These are phyloP conservation scores for Gouania willdenowi DNA, from an alignment of 2,797 vertebrate genomes.

Conservation along the genomic window DNA sequence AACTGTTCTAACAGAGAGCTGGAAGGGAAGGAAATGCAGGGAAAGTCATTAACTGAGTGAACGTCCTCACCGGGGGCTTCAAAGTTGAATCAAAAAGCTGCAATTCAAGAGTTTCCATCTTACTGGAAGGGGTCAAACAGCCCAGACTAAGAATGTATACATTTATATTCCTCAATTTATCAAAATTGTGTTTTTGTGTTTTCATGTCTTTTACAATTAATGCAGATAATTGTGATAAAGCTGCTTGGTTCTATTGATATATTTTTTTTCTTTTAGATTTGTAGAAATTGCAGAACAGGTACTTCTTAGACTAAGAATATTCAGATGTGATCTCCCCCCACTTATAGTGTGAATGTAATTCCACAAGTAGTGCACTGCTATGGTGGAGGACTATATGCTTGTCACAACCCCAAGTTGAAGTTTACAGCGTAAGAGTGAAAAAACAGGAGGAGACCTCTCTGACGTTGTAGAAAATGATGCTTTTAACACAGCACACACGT, in stretches of 20 bases:
- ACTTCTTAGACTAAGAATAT: too few relatives aligned
- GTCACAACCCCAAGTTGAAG: conserved; percentile 47
- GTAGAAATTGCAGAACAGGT: too few relatives aligned
- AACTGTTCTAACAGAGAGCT: conserved; percentile 24
- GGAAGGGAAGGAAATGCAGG: conserved; percentile 35
- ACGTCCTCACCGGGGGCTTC: too few relatives aligned
- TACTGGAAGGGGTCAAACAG: too few relatives aligned
- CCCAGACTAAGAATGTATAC: too few relatives aligned
- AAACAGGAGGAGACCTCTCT: conserved; percentile 17
- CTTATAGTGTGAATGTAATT: too few relatives aligned
- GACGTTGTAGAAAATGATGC: conserved; percentile 11
- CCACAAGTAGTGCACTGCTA: conserved; percentile 5
- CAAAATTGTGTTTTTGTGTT: too few relatives aligned
- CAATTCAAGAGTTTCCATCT: too few relatives aligned
- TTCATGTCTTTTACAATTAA: conserved; percentile 11
- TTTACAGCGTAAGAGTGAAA: conserved; percentile 55
- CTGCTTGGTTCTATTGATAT: conserved; percentile 8
- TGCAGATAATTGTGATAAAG: conserved; percentile 7
- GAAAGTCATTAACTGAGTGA: conserved; percentile 61
- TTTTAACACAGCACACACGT: conserved; percentile 23
- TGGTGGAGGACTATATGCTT: conserved; percentile 19
- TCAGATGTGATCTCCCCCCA: too few relatives aligned
- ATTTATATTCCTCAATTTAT: too few relatives aligned
- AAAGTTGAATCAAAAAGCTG: too few relatives aligned
- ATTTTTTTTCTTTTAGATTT: conserved; percentile 13